These are phyloP conservation scores for Heliconius hewitsoni DNA, from an alignment of 1,140 invertebrate genomes.

Conservation along the genomic window DNA sequence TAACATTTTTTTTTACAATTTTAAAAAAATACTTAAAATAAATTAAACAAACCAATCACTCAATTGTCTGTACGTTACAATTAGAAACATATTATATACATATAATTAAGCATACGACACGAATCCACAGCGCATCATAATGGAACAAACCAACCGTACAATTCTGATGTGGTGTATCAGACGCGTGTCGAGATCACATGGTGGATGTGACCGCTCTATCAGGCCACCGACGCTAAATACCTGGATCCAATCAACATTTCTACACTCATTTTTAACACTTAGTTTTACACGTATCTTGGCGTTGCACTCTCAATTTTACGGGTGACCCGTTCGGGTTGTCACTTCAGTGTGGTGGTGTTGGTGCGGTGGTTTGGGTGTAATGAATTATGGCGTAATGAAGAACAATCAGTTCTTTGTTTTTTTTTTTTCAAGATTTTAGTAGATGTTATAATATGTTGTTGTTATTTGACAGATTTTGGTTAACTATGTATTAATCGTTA, in stretches of 20 bases:
- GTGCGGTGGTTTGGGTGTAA: slow-evolving; percentile 21
- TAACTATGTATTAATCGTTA: too few species aligned
- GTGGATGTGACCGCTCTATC: slow-evolving; percentile 77
- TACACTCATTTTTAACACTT: slow-evolving; percentile 81
- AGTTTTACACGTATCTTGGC: slow-evolving; percentile 79
- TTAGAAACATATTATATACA: slow-evolving; percentile 46
- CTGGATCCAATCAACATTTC: slow-evolving; percentile 79
- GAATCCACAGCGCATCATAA: slow-evolving; percentile 71
- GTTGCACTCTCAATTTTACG: slow-evolving; percentile 72
- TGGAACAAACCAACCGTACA: slow-evolving; percentile 75
- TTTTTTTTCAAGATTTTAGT: not conserved
- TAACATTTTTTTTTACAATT: too few species aligned
- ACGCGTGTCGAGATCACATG: slow-evolving; percentile 63
- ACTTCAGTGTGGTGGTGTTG: slow-evolving; percentile 28
- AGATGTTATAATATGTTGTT: not conserved
- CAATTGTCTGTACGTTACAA: slow-evolving; percentile 64
- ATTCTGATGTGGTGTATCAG: slow-evolving; percentile 74
- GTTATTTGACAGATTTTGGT: too few species aligned
- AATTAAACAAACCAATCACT: slow-evolving; percentile 46
- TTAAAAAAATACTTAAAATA: not conserved
- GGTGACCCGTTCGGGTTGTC: slow-evolving; percentile 40
- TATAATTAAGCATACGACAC: slow-evolving; percentile 79
- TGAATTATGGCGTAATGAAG: slow-evolving; percentile 19
- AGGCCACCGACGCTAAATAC: slow-evolving; percentile 68
- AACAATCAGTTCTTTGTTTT: not conserved